A percentile compares a stretch with the other conserved stretches of the same genome.
Conservation (phyloP, 2,888 invertebrate species). For the Drosophila recens region DNA sequence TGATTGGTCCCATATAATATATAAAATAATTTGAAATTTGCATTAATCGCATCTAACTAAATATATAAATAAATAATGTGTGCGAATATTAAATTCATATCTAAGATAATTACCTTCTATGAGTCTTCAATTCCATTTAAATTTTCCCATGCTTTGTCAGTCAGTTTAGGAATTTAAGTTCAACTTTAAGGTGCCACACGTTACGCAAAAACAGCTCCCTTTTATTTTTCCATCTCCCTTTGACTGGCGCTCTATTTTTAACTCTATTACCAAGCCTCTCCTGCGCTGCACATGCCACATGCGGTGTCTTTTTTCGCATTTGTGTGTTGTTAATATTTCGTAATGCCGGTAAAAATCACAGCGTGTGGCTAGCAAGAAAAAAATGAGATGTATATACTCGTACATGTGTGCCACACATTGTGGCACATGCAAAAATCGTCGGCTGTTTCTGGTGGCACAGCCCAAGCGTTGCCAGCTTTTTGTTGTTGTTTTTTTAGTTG, state of each 20-base stretch:
- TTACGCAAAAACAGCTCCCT: slow-evolving; percentile 22
- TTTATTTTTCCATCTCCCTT: not conserved
- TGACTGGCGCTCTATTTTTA: slow-evolving; percentile 38
- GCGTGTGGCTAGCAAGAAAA: slow-evolving; percentile 51
- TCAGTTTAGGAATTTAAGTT: slow-evolving; percentile 18
- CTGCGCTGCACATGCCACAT: slow-evolving; percentile 50
- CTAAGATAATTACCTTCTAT: no score
- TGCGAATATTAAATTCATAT: no score
- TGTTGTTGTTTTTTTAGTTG: slow-evolving; percentile 7
- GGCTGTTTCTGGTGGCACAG: slow-evolving; percentile 31
- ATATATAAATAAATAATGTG: no score
- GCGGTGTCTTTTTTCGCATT: slow-evolving; percentile 57
- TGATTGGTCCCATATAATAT: not conserved
- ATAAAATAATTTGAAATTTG: no score
- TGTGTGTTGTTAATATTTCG: slow-evolving; percentile 75
- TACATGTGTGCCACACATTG: slow-evolving; percentile 7
- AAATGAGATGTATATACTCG: slow-evolving; percentile 6
- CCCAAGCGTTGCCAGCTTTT: slow-evolving; percentile 30
- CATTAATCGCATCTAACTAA: no score
- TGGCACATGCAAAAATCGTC: slow-evolving; percentile 62
- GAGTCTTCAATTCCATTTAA: not conserved
- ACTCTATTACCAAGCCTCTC: slow-evolving; percentile 53
- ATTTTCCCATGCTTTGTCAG: not conserved
- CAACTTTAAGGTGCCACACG: slow-evolving; percentile 45
- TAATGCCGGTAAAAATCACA: slow-evolving; percentile 77